Evolutionary conservation across 1,140 invertebrate genomes (phyloP).

Genomic region (Scylla paramamosain): DNA sequence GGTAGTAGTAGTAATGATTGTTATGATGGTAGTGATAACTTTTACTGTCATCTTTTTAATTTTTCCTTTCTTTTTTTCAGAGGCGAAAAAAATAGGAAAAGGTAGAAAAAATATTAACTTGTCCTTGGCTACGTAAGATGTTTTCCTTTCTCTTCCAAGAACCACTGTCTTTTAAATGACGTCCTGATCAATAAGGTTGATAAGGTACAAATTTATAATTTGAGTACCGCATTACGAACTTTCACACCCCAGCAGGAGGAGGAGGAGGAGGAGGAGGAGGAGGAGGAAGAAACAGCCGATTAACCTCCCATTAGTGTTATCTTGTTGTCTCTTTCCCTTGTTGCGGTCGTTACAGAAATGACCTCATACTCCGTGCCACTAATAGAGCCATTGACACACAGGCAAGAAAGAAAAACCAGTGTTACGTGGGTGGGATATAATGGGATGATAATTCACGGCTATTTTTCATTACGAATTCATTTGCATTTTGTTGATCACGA

Average conservation of each 20-base stretch:
- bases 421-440: background rate
- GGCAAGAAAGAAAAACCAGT: background rate
- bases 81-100: too few species aligned
- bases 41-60: too few species aligned
- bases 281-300: background rate
- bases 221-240: background rate
- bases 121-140: too few species aligned
- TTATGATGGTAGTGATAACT: too few species aligned
- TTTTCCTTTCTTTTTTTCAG: too few species aligned
- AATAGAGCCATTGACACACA: background rate
- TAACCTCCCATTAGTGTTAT: background rate
- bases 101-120: too few species aligned
- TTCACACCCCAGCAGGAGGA: too few species aligned
- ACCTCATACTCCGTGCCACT: background rate
- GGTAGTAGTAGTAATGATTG: too few species aligned
- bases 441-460: background rate
- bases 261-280: too few species aligned
- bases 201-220: background rate
- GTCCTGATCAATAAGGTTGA: background rate
- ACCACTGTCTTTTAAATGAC: background rate
- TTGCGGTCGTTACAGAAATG: background rate
- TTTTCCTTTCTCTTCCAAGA: background rate
- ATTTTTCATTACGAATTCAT: conserved; percentile 14
- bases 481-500: conserved; percentile 14
- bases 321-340: background rate